Conservation (phyloP, 2,113 vertebrate genomes). For the Lepus timidus region DNA sequence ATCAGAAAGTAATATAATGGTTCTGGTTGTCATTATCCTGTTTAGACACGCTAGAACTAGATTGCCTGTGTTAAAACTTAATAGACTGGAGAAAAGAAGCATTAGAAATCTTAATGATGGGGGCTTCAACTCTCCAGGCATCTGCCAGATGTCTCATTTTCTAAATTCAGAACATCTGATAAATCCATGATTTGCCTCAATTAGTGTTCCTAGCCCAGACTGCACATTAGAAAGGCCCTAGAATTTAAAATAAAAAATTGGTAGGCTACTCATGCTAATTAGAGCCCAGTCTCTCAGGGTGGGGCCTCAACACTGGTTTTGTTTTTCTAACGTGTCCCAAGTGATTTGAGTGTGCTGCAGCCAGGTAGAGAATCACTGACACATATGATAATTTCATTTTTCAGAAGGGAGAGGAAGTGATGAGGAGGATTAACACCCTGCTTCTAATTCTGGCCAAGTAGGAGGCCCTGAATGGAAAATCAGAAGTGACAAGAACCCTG, state of each 20-base stretch:
- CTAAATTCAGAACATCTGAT: conserved; percentile 76
- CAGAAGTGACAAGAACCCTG: conserved; percentile 76
- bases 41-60: conserved; percentile 57
- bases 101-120: conserved; percentile 61
- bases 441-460: conserved; percentile 79
- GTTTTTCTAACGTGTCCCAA: conserved; percentile 46
- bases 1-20: conserved; percentile 67
- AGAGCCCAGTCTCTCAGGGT: conserved; percentile 14
- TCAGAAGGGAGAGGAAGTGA: conserved; percentile 67
- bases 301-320: background rate
- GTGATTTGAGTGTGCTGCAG: conserved; percentile 1
- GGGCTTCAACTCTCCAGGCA: background rate
- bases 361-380: conserved; percentile 43
- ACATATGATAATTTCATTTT: conserved; percentile 69
- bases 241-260: background rate
- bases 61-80: conserved; percentile 64
- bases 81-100: conserved; percentile 56
- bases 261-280: conserved; percentile 35
- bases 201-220: conserved; percentile 49
- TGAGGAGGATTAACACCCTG: conserved; percentile 77
- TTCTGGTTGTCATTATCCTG: conserved; percentile 70
- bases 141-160: conserved; percentile 67
- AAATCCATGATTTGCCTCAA: conserved; percentile 50
- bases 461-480: conserved; percentile 74
- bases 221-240: background rate